Conservation (phyloP, 1,140 invertebrate species). For the Eumaeus atala region DNA sequence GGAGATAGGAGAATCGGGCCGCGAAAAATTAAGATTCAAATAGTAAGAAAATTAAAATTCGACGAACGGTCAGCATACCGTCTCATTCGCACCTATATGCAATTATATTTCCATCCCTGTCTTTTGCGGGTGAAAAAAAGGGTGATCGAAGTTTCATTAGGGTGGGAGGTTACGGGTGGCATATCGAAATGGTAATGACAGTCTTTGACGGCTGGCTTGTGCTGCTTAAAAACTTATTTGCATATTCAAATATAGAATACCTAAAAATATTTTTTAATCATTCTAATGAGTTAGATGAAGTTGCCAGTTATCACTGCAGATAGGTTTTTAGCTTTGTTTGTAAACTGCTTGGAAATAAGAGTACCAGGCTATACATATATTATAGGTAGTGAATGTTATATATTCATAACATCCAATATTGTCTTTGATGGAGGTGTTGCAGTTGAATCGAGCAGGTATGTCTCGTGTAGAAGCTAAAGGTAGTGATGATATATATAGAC, state of each 20-base stretch:
- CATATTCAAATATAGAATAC: constrained; percentile 24
- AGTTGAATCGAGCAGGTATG: no score
- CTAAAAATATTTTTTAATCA: no score
- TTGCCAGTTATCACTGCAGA: no score
- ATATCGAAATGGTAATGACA: constrained; percentile 63
- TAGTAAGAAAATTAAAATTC: constrained; percentile 73
- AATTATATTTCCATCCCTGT: constrained; percentile 34
- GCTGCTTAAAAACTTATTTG: constrained; percentile 30
- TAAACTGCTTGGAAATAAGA: no score
- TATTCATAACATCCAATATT: no score
- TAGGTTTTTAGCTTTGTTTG: no score
- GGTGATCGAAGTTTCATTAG: constrained; percentile 52
- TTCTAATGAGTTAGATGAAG: no score
- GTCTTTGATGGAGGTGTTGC: no score
- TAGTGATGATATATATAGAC: no score
- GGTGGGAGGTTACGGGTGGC: constrained; percentile 36
- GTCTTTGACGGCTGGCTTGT: constrained; percentile 28
- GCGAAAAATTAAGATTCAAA: constrained; percentile 72
- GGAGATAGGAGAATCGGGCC: constrained; percentile 31
- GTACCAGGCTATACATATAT: no score
- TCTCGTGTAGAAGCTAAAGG: no score
- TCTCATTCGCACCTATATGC: constrained; percentile 32
- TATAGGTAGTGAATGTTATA: no score
- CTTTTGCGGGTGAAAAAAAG: constrained; percentile 52
- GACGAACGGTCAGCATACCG: constrained; percentile 51